These are phyloP conservation scores for Lerista edwardsae DNA, from an alignment of 2,797 vertebrate species.

Conservation along the genomic window DNA sequence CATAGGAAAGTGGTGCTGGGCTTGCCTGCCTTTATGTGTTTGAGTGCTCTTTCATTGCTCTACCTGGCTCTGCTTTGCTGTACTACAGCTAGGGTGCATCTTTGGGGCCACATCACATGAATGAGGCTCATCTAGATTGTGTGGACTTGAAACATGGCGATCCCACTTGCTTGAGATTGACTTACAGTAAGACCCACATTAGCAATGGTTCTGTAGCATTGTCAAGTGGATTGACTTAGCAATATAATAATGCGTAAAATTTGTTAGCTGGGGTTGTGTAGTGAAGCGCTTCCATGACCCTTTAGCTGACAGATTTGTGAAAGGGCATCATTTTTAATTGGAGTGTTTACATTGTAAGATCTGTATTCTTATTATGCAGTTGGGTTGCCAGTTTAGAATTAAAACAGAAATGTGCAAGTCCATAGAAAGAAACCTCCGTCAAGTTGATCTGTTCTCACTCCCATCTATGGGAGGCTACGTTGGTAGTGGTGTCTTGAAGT, in stretches of 20 bases:
- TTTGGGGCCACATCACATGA: no score
- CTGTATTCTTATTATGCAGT: background rate
- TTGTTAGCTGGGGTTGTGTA: no score
- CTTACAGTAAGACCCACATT: background rate
- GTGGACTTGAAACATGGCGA: background rate
- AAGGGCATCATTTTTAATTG: background rate
- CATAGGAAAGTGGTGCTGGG: no score
- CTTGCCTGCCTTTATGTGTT: background rate
- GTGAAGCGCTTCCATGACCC: background rate
- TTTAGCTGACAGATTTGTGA: background rate
- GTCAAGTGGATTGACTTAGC: no score
- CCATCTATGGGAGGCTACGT: background rate
- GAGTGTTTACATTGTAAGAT: constrained; percentile 4
- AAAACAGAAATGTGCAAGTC: background rate
- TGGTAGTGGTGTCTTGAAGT: background rate
- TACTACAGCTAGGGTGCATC: no score
- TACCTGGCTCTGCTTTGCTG: background rate
- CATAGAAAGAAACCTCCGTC: background rate
- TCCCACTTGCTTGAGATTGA: background rate
- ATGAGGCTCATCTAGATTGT: background rate
- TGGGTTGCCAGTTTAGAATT: constrained; percentile 1
- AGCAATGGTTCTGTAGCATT: background rate
- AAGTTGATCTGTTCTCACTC: background rate
- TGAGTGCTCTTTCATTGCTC: no score
- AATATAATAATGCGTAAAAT: rapidly evolving